Evolutionary conservation across 2,113 vertebrate genomes (phyloP).

Genomic region (Microtus montanus): DNA sequence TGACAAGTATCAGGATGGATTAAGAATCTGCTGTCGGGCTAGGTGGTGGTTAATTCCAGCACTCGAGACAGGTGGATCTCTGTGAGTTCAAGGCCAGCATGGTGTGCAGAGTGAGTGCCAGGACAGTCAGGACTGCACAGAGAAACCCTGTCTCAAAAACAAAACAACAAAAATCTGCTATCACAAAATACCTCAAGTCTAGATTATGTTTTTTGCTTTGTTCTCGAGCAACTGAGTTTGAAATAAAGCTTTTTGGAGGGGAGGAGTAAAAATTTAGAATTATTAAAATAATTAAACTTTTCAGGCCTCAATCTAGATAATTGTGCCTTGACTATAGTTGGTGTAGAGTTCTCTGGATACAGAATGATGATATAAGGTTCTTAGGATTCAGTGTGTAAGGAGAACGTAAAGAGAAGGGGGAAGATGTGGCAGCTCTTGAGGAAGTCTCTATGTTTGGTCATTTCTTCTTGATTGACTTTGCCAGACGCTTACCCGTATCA

Average conservation of each 20-base stretch:
- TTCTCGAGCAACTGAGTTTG: not conserved
- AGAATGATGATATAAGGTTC: constrained; percentile 14
- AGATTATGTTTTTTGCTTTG: constrained; percentile 22
- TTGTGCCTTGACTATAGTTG: constrained; percentile 1
- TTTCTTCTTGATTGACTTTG: not conserved
- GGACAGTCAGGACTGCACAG: not conserved
- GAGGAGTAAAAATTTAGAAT: constrained; percentile 7
- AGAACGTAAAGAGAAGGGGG: not conserved
- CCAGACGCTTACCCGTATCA: constrained; percentile 11
- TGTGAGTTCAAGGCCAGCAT: not conserved
- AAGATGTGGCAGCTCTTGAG: not conserved
- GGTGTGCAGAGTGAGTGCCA: too few relatives aligned
- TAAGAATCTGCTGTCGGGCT: not conserved
- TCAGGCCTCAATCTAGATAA: not conserved
- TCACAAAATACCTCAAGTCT: not conserved
- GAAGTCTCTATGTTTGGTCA: not conserved
- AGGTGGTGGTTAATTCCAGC: too few relatives aligned
- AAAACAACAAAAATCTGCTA: not conserved
- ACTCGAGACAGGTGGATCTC: not conserved
- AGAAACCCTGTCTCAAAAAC: not conserved
- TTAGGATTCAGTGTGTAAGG: not conserved
- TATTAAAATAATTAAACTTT: constrained; percentile 51
- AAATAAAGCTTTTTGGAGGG: not conserved
- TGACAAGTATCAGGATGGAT: not conserved
- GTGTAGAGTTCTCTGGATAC: not conserved